Percentiles rank a stretch among this genome's conserved stretches.
phyloP scores from a whole-genome alignment of 2,113 vertebrate genomes.

The Elanus axillaris region DNA sequence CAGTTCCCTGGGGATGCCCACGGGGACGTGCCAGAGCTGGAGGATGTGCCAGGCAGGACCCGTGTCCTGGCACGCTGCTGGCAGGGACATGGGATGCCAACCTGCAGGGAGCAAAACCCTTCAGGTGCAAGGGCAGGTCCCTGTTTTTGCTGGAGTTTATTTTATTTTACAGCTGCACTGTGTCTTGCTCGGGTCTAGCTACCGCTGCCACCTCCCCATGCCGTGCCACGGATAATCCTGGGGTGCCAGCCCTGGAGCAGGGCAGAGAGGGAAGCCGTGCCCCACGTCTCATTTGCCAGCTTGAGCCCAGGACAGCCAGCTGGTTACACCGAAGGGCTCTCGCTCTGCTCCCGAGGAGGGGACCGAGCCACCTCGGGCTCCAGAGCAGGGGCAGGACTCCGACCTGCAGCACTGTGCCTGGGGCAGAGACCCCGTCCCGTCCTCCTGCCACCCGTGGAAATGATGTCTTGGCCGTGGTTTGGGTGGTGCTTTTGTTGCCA shows the following conservation, averaged over 20 bases:
- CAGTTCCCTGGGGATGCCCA: not conserved
- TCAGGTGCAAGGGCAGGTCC: too few relatives aligned
- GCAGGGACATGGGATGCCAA: not conserved
- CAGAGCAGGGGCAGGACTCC: not conserved
- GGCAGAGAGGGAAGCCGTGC: not conserved
- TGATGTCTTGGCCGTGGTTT: not conserved
- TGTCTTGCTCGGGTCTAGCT: not conserved
- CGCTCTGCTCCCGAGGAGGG: not conserved
- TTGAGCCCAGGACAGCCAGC: not conserved
- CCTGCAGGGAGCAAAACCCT: not conserved
- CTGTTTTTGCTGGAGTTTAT: not conserved
- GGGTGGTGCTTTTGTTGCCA: not conserved
- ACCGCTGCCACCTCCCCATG: not conserved
- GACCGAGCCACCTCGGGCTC: not conserved
- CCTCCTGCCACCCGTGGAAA: not conserved
- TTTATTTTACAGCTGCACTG: not conserved
- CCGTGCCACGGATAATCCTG: fast-evolving
- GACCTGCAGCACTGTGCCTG: not conserved
- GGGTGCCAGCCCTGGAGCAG: not conserved
- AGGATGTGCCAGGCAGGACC: not conserved
- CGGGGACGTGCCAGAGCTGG: not conserved
- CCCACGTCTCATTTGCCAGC: not conserved
- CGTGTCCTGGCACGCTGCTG: fast-evolving
- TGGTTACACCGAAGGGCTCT: not conserved
- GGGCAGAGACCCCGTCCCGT: not conserved